Percentiles rank a stretch among this genome's conserved stretches.
Conservation (phyloP, 2,113 vertebrate genomes). For the Blennius ocellaris region DNA sequence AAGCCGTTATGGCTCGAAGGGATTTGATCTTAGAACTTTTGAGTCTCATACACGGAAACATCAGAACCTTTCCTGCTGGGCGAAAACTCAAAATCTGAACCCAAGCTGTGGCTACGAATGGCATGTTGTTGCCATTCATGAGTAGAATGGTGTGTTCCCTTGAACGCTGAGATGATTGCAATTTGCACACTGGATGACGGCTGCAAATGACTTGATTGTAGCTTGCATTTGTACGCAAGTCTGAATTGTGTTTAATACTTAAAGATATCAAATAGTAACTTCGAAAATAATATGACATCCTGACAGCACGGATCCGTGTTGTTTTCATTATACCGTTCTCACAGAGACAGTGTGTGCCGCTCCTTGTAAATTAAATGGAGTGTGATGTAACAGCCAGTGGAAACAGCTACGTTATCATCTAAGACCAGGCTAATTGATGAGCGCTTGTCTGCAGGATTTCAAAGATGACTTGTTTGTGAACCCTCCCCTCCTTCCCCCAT, state of each 20-base stretch:
- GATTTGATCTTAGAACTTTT: conserved; percentile 61
- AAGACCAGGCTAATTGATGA: conserved; percentile 68
- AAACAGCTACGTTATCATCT: conserved; percentile 63
- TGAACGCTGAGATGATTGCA: neutral
- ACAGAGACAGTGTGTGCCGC: conserved; percentile 15
- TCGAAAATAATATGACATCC: conserved; percentile 22
- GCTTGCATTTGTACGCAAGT: conserved; percentile 18
- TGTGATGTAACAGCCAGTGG: conserved; percentile 53
- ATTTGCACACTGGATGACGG: conserved; percentile 8
- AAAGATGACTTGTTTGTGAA: conserved; percentile 70
- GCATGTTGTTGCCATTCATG: conserved; percentile 17
- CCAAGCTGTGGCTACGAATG: conserved; percentile 3
- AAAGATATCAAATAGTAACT: conserved; percentile 5
- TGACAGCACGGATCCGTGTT: conserved; percentile 35
- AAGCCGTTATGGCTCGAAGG: conserved; percentile 45
- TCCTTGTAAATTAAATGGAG: conserved; percentile 54
- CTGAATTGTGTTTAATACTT: conserved; percentile 32
- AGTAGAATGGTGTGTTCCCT: conserved; percentile 7
- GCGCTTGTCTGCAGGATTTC: conserved; percentile 58
- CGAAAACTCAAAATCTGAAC: conserved; percentile 27
- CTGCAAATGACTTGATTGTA: conserved; percentile 19
- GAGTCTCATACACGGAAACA: conserved; percentile 43
- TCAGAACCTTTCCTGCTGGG: conserved; percentile 33
- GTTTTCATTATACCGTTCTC: conserved; percentile 36
- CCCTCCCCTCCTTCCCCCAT: neutral